Percentiles rank a stretch among this genome's conserved stretches.
phyloP scores from a whole-genome alignment of 2,797 vertebrate species.

The Naso thynnoides region DNA sequence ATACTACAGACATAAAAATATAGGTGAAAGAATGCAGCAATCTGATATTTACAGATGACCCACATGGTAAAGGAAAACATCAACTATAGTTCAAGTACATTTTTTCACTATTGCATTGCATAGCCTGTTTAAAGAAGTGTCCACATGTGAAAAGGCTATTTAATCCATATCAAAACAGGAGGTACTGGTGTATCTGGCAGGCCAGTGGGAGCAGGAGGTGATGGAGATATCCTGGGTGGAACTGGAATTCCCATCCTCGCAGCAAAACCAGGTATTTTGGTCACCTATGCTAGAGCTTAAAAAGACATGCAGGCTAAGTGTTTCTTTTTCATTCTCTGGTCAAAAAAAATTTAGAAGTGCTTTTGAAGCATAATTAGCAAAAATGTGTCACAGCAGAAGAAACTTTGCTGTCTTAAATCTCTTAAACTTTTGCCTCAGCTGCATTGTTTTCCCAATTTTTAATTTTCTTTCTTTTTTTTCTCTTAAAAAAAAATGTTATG shows the following conservation, averaged over 20 bases:
- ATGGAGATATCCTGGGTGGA: conserved; percentile 70
- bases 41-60: neutral
- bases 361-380: neutral
- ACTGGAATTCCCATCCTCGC: conserved; percentile 83
- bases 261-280: conserved; percentile 77
- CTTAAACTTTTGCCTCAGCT: neutral
- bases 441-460: neutral
- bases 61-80: neutral
- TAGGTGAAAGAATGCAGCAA: neutral
- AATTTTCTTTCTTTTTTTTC: conserved; percentile 22
- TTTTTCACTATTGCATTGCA: neutral
- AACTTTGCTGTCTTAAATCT: neutral
- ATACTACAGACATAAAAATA: conserved; percentile 5
- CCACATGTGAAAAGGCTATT: conserved; percentile 10
- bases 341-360: neutral
- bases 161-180: conserved; percentile 51
- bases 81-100: neutral
- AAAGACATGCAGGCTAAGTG: neutral
- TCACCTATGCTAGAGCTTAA: neutral
- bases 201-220: conserved; percentile 57
- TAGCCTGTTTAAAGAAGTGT: neutral
- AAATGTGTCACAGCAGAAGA: conserved; percentile 1
- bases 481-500: too few species aligned
- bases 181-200: conserved; percentile 71
- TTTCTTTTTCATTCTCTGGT: neutral